Evolutionary conservation across 2,113 vertebrate species (phyloP).

Genomic region (Sceloporus tristichus): DNA sequence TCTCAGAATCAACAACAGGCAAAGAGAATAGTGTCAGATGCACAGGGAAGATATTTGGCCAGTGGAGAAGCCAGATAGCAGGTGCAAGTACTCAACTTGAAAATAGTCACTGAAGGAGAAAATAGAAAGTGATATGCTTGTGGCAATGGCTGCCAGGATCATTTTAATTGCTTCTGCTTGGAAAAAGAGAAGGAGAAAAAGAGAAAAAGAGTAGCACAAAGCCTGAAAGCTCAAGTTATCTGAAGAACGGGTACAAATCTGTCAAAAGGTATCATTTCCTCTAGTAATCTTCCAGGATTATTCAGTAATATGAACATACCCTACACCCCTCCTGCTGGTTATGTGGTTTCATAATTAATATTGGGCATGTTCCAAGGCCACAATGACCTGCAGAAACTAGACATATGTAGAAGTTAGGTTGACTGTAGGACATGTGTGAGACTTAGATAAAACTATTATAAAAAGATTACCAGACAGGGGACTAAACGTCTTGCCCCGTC

Average conservation of each 20-base stretch:
- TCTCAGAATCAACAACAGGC: neutral
- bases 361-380: too few relatives aligned
- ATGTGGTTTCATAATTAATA: too few relatives aligned
- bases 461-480: too few relatives aligned
- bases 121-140: neutral
- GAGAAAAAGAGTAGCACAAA: neutral
- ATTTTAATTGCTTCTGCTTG: slow-evolving; percentile 22
- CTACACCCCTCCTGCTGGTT: too few relatives aligned
- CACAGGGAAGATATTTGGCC: slow-evolving; percentile 14
- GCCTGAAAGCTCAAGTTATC: neutral
- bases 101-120: slow-evolving; percentile 20
- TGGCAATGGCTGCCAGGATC: slow-evolving; percentile 9
- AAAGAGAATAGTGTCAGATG: neutral
- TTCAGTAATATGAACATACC: too few relatives aligned
- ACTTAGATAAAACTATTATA: too few relatives aligned
- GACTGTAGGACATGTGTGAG: too few relatives aligned
- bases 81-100: neutral
- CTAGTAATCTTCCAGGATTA: too few relatives aligned
- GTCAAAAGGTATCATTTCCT: neutral
- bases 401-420: too few relatives aligned
- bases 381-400: too few relatives aligned
- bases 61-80: rapidly evolving
- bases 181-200: too few relatives aligned
- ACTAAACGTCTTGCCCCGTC: too few relatives aligned
- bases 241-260: neutral